Conservation (phyloP, 2,113 vertebrate genomes). For the Tyto alba region DNA sequence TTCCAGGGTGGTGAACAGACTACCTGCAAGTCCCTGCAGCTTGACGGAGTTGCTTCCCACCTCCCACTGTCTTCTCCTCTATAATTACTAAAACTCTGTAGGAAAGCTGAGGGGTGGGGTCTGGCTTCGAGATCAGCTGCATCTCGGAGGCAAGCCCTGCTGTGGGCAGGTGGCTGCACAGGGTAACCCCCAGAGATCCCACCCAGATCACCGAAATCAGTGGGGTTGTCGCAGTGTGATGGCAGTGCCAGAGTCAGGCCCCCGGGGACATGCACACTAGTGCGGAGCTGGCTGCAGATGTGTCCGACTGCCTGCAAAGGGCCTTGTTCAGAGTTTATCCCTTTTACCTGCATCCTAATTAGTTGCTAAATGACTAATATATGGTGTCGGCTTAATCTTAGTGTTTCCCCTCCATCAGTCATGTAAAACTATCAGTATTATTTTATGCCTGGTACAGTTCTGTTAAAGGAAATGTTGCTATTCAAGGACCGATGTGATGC, state of each 20-base stretch:
- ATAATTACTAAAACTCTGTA: not conserved
- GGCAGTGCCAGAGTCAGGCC: not conserved
- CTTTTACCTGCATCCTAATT: not conserved
- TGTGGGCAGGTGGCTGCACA: not conserved
- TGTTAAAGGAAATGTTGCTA: not conserved
- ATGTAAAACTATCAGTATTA: not conserved
- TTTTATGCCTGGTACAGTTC: not conserved
- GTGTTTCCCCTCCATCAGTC: not conserved
- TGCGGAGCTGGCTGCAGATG: not conserved
- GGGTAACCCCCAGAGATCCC: not conserved
- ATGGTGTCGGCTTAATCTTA: not conserved
- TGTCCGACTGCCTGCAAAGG: not conserved
- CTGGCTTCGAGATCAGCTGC: not conserved
- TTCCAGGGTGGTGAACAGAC: not conserved
- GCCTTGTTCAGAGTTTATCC: not conserved
- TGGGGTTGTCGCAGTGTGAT: not conserved
- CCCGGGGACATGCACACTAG: accelerated
- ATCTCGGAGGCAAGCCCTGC: not conserved
- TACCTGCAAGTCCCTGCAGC: not conserved
- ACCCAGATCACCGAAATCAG: not conserved
- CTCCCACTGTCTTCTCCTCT: not conserved
- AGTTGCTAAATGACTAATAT: not conserved
- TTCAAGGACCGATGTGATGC: not conserved
- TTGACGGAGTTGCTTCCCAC: not conserved
- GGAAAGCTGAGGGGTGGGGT: not conserved